These are phyloP conservation scores for Equus przewalskii DNA, from an alignment of 2,113 vertebrate species.

Conservation along the genomic window DNA sequence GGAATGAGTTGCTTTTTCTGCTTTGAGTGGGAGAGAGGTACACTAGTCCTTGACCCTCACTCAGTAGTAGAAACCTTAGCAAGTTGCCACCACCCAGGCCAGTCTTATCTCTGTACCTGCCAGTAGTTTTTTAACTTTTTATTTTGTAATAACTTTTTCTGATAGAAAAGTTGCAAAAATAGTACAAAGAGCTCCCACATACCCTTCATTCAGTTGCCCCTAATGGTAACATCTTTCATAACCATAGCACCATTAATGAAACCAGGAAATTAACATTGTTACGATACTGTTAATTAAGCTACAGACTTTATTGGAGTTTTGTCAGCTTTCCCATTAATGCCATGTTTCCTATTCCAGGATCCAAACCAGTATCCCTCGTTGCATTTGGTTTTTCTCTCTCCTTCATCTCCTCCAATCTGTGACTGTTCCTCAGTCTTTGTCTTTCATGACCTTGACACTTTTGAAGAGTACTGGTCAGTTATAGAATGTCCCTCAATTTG, in stretches of 20 bases:
- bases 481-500: neutral
- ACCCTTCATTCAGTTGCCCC: neutral
- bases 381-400: neutral
- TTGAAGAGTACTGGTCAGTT: neutral
- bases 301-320: neutral
- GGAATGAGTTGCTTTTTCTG: neutral
- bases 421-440: neutral
- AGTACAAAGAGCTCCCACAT: neutral
- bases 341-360: neutral
- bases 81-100: neutral
- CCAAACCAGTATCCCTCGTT: neutral
- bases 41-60: neutral
- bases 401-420: neutral
- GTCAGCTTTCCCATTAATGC: neutral
- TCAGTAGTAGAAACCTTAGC: neutral
- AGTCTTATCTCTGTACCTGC: neutral
- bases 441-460: neutral
- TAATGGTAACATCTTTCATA: neutral
- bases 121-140: neutral
- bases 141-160: constrained; percentile 31
- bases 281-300: neutral
- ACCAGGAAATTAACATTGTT: neutral
- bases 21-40: neutral
- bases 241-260: neutral
- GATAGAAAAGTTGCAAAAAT: neutral